Evolutionary conservation across 2,113 vertebrate genomes (phyloP).

Genomic region (Naja naja): DNA sequence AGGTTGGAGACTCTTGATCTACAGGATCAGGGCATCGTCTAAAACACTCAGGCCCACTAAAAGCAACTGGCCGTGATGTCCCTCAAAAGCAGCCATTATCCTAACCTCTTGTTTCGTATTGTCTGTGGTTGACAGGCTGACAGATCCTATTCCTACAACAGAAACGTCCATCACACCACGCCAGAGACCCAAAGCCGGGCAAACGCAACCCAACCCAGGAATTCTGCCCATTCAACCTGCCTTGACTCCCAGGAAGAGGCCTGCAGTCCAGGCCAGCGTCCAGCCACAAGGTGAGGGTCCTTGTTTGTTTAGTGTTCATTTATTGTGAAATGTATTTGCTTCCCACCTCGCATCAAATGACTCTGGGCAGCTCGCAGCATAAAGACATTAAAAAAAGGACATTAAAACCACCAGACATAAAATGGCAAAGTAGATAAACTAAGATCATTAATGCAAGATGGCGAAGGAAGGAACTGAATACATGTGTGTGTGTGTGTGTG

Average conservation of each 20-base stretch:
- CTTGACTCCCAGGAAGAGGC: slow-evolving; percentile 90
- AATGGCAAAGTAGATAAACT: not conserved
- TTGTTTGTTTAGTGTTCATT: not conserved
- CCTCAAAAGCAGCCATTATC: not conserved
- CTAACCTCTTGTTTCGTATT: not conserved
- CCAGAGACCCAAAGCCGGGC: slow-evolving; percentile 94
- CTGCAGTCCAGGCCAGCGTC: slow-evolving; percentile 70
- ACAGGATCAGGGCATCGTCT: not conserved
- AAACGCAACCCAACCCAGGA: slow-evolving; percentile 88
- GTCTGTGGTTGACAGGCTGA: slow-evolving; percentile 73
- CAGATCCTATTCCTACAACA: slow-evolving; percentile 88
- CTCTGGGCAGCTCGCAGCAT: not conserved
- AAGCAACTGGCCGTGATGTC: not conserved
- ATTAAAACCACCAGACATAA: not conserved
- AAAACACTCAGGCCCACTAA: not conserved
- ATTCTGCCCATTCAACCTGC: slow-evolving; percentile 95
- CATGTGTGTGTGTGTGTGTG: no score
- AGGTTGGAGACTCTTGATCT: not conserved
- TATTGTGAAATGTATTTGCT: not conserved
- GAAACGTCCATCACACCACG: slow-evolving; percentile 97
- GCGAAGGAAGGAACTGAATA: no score
- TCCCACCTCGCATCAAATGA: not conserved
- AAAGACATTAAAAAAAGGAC: not conserved
- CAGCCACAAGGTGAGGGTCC: slow-evolving; percentile 58
- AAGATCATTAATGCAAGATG: not conserved